A percentile compares a stretch with the other conserved stretches of the same genome.
These are phyloP conservation scores for Abscondita cerata DNA, from an alignment of 2,888 invertebrate species.

Conservation along the genomic window DNA sequence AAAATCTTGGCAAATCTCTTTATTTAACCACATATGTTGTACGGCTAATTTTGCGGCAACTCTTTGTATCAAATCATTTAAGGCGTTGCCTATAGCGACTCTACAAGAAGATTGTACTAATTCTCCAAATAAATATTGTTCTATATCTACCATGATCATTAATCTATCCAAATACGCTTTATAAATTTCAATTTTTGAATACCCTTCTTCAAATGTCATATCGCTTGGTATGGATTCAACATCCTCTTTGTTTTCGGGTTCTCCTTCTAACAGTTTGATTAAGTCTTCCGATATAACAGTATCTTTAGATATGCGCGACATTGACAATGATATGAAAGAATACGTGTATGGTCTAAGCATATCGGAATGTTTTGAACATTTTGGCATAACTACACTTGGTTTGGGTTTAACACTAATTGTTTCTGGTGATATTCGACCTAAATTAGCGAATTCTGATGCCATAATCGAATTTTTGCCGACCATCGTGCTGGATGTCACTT, in stretches of 20 bases:
- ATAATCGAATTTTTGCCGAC: too few relatives aligned
- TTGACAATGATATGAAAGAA: background rate
- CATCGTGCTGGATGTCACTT: too few relatives aligned
- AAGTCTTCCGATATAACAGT: background rate
- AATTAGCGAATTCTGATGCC: too few relatives aligned
- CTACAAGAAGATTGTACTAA: conserved; percentile 71
- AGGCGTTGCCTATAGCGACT: conserved; percentile 65
- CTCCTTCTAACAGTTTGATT: background rate
- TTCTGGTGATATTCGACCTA: too few relatives aligned
- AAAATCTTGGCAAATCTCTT: conserved; percentile 74
- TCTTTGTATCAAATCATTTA: conserved; percentile 65
- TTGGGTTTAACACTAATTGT: too few relatives aligned
- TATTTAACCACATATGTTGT: conserved; percentile 70
- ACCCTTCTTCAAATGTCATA: conserved; percentile 66
- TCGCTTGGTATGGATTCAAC: conserved; percentile 41
- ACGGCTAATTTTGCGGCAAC: conserved; percentile 70
- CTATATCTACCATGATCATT: conserved; percentile 68
- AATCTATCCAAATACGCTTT: conserved; percentile 67
- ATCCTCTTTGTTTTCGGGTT: background rate
- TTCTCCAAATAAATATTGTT: conserved; percentile 71
- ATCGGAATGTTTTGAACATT: too few relatives aligned
- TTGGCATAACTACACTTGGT: too few relatives aligned
- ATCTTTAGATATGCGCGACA: background rate
- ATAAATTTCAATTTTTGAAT: conserved; percentile 68
- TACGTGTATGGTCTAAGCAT: background rate